These are phyloP conservation scores for Calephelis nemesis DNA, from an alignment of 1,140 invertebrate species.

Conservation along the genomic window DNA sequence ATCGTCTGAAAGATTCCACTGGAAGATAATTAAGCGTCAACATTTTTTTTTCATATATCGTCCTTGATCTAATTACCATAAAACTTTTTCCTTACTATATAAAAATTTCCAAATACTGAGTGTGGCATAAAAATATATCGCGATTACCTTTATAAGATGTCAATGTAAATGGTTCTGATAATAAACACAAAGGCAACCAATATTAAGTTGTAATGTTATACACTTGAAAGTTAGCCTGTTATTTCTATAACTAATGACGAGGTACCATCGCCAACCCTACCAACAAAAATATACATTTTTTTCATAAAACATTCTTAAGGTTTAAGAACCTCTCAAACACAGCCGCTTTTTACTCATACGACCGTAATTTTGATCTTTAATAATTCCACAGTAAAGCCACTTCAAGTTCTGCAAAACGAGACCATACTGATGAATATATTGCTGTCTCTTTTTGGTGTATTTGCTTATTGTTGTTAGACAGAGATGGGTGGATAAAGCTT, in stretches of 20 bases:
- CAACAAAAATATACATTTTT: constrained; percentile 38
- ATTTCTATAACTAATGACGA: constrained; percentile 43
- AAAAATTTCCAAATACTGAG: too few relatives aligned
- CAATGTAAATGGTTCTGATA: too few relatives aligned
- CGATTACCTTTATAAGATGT: too few relatives aligned
- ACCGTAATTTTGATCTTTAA: constrained; percentile 66
- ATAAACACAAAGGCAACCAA: constrained; percentile 28
- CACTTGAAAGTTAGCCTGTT: constrained; percentile 39
- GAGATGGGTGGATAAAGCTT: constrained; percentile 50
- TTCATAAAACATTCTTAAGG: constrained; percentile 35
- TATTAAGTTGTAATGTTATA: constrained; percentile 44
- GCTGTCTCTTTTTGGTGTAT: constrained; percentile 49
- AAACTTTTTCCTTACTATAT: too few relatives aligned
- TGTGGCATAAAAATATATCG: too few relatives aligned
- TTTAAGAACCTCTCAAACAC: constrained; percentile 47
- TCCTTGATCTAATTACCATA: too few relatives aligned
- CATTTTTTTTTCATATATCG: too few relatives aligned
- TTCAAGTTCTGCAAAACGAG: constrained; percentile 69
- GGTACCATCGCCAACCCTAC: constrained; percentile 41
- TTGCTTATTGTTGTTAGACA: constrained; percentile 38
- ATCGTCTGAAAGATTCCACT: too few relatives aligned
- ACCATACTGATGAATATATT: constrained; percentile 35
- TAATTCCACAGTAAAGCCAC: constrained; percentile 68
- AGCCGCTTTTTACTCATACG: constrained; percentile 58
- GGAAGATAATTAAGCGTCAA: too few relatives aligned